Percentiles rank a stretch among this genome's conserved stretches.
phyloP scores from a whole-genome alignment of 2,113 vertebrate species.

The Phycodurus eques region DNA sequence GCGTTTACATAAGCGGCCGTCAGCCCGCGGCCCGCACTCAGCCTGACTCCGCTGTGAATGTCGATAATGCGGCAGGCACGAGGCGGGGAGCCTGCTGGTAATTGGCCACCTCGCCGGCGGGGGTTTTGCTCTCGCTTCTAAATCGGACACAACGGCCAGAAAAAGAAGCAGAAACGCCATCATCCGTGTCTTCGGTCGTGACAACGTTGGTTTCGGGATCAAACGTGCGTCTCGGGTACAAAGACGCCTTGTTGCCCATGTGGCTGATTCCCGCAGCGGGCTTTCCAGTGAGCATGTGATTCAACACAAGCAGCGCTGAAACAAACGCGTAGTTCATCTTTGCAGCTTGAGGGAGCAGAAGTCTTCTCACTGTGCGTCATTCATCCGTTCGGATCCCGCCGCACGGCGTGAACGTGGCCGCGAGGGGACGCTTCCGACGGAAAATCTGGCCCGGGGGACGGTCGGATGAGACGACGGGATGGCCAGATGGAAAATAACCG shows the following conservation, averaged over 20 bases:
- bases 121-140: background rate
- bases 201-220: background rate
- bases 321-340: background rate
- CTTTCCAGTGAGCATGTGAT: background rate
- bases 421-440: background rate
- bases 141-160: background rate
- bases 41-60: background rate
- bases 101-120: background rate
- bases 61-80: background rate
- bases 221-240: too few species aligned
- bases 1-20: background rate
- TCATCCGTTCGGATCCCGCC: background rate
- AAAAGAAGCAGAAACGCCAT: background rate
- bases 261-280: background rate
- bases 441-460: slow-evolving; percentile 28
- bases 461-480: slow-evolving; percentile 17
- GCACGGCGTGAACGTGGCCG: background rate
- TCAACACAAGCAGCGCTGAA: too few species aligned
- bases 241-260: too few species aligned
- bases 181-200: background rate
- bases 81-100: background rate
- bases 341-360: background rate
- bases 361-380: background rate
- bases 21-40: background rate
- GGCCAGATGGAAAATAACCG: slow-evolving; percentile 54